Conservation (phyloP, 2,113 vertebrate species). For the Rhinopomastus cyanomelas region DNA sequence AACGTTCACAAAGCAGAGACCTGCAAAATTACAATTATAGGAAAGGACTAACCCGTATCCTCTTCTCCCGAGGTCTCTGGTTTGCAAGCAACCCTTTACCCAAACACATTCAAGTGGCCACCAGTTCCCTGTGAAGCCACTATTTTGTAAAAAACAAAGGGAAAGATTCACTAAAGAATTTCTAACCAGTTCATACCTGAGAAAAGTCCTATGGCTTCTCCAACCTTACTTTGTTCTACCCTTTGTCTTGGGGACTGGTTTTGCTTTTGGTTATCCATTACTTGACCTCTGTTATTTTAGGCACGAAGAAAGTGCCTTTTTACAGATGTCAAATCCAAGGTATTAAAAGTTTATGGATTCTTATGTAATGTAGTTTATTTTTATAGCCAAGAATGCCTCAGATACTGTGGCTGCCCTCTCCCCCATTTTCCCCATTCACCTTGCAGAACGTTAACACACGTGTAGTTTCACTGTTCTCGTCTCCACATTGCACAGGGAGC, state of each 20-base stretch:
- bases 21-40: not conserved
- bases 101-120: not conserved
- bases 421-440: not conserved
- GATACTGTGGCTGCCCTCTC: not conserved
- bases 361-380: not conserved
- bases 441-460: not conserved
- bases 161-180: not conserved
- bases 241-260: not conserved
- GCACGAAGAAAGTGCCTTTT: not conserved
- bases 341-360: not conserved
- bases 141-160: not conserved
- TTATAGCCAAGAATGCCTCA: not conserved
- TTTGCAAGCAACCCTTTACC: not conserved
- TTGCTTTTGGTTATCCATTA: not conserved
- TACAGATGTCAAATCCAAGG: not conserved
- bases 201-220: not conserved
- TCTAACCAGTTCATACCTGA: not conserved
- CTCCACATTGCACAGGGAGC: not conserved
- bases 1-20: not conserved
- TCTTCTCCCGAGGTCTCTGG: not conserved
- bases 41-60: not conserved
- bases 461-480: not conserved
- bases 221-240: not conserved
- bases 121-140: not conserved
- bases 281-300: not conserved